Evolutionary conservation across 2,113 vertebrate species (phyloP).

Genomic region (Brevimyrus niger): DNA sequence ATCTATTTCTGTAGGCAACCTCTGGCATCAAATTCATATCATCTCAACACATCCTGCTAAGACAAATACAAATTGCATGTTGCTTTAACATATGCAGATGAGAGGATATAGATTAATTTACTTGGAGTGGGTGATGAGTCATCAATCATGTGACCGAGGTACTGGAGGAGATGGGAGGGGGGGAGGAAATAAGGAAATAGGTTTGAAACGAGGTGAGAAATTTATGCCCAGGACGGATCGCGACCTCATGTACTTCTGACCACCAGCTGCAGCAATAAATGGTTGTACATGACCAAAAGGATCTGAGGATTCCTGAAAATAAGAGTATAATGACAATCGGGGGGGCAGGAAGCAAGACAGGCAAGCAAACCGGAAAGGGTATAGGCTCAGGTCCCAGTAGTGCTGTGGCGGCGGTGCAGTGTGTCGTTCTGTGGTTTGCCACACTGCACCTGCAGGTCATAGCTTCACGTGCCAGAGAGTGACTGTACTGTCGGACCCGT

Average conservation of each 20-base stretch:
- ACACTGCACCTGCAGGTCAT: not conserved
- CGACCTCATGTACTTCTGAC: not conserved
- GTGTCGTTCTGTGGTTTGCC: not conserved
- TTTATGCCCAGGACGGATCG: not conserved
- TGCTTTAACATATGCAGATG: not conserved
- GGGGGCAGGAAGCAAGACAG: not conserved
- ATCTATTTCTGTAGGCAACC: not conserved
- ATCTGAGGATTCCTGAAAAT: not conserved
- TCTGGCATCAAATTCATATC: not conserved
- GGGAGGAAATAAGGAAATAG: not conserved
- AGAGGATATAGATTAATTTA: not conserved
- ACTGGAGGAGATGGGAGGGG: not conserved
- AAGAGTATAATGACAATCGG: not conserved
- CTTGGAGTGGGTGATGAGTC: not conserved
- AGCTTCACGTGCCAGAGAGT: not conserved
- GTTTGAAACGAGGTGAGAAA: not conserved
- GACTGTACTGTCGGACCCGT: not conserved
- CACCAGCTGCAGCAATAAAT: not conserved
- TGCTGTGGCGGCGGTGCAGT: not conserved
- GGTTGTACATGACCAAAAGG: not conserved
- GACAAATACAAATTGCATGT: not conserved
- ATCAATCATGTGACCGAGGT: not conserved
- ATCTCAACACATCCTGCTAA: not conserved
- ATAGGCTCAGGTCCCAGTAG: not conserved
- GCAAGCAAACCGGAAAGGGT: not conserved